phyloP scores from a whole-genome alignment of 2,888 invertebrate species.

The Ornithoptera priamus region DNA sequence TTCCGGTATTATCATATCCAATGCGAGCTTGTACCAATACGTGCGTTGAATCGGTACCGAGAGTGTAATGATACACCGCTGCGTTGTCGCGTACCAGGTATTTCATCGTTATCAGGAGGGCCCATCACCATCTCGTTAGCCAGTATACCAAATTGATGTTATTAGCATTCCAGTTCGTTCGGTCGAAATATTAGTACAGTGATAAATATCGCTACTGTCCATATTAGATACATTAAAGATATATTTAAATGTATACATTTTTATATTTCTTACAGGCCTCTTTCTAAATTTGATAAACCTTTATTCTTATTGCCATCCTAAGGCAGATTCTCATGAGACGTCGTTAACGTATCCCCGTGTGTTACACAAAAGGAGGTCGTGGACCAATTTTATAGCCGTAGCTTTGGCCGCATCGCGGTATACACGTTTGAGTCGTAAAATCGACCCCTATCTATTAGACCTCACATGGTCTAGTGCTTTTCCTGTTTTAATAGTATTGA shows the following conservation, averaged over 20 bases:
- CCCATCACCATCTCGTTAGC: conserved; percentile 15
- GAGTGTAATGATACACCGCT: conserved; percentile 35
- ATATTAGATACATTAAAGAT: neutral
- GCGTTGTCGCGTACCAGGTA: conserved; percentile 2
- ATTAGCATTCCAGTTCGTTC: neutral
- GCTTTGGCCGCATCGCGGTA: neutral
- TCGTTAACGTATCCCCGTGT: neutral
- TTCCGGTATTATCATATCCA: conserved; percentile 26
- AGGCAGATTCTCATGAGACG: neutral
- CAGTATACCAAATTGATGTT: conserved; percentile 9
- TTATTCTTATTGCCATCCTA: neutral
- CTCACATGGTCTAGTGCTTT: conserved; percentile 1
- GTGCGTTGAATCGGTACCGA: conserved; percentile 60
- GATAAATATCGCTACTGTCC: neutral
- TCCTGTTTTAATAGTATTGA: neutral
- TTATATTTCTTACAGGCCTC: too few species aligned
- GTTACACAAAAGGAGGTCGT: conserved; percentile 15
- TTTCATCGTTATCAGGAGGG: conserved; percentile 1
- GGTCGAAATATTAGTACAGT: neutral
- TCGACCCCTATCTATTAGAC: conserved; percentile 11
- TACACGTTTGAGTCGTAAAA: conserved; percentile 11
- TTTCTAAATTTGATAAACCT: too few species aligned
- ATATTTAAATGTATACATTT: too few species aligned
- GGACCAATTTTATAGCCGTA: conserved; percentile 19
- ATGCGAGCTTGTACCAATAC: conserved; percentile 36